These are phyloP conservation scores for Abrostola triplasia DNA, from an alignment of 2,888 invertebrate species.

Conservation along the genomic window DNA sequence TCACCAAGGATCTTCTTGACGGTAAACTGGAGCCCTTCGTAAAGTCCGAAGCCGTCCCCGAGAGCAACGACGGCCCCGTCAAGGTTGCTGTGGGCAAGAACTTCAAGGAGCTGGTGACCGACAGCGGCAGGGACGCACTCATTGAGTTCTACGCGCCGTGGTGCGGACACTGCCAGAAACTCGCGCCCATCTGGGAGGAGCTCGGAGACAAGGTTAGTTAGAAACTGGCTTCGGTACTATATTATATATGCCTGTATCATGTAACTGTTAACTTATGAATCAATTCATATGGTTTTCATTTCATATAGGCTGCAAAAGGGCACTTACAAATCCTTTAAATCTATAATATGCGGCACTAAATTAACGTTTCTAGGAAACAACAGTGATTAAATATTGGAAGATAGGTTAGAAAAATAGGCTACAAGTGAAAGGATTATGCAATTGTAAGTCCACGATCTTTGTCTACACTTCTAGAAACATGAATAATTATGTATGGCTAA, in stretches of 20 bases:
- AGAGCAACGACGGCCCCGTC: slow-evolving; percentile 93
- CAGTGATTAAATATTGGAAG: too few species aligned
- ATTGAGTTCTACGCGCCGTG: slow-evolving; percentile 99
- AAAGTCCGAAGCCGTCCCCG: slow-evolving; percentile 98
- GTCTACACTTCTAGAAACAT: too few species aligned
- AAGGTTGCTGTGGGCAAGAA: slow-evolving; percentile 98
- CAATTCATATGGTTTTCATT: too few species aligned
- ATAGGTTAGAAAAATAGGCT: too few species aligned
- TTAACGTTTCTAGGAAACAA: too few species aligned
- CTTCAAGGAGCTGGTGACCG: slow-evolving; percentile 97
- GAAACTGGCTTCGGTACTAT: slow-evolving; percentile 3
- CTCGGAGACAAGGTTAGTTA: slow-evolving; percentile 93
- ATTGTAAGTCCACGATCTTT: too few species aligned
- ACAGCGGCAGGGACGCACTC: slow-evolving; percentile 97
- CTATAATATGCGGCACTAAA: too few species aligned
- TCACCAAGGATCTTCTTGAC: slow-evolving; percentile 94
- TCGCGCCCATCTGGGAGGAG: slow-evolving; percentile 97
- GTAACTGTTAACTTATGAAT: too few species aligned
- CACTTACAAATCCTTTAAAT: too few species aligned
- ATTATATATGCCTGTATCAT: background rate
- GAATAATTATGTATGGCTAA: too few species aligned
- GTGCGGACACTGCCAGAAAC: slow-evolving; percentile 99
- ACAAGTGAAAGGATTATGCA: too few species aligned
- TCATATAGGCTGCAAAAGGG: too few species aligned
- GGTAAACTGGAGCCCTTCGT: slow-evolving; percentile 96